Base-by-base conservation (phyloP, 2,113 vertebrate species). In the Maccullochella peelii region DNA sequence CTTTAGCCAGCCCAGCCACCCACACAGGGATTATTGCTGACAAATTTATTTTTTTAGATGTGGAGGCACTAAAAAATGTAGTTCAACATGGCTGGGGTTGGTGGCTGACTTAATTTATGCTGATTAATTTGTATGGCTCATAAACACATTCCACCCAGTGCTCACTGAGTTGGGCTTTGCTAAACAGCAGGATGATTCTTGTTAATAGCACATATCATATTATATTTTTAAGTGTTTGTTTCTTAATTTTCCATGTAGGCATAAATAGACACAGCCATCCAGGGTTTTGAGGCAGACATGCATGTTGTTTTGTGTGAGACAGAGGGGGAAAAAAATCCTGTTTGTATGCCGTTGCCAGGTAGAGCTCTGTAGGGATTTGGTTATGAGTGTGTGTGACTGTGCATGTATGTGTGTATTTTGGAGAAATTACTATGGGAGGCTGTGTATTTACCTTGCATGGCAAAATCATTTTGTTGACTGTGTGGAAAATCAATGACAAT, bases 391-490 rank as follows among this genome's bases (percentile, higher is more conserved):
- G 86, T 77, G 86, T 77, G 68, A 52, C 40, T 14, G 61, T 62
- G 67, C 54, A 65, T 83, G 63, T 49, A 27, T 86, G 87, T 89
- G 85, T 86, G 83, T 90, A 61, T 90, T 93, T 77, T 81, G 80
- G 62, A 88, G 76, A 91, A 86, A 88, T 88, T 73, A 91, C 88
- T 79, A 75, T 81, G 81, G 82, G 86, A 85, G 85, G 79, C 80
- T 89, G 89, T 86, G 85, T 84, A 63, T 91, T 91, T 87, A 86
- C 79, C 73, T 78, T 72, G 82, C 88, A 88, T 78, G 87, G 79
- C 83, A 82, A 91, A 90, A 91, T 81, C 83, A 73, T 88, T 92
- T 57, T 91, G 91, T 94, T 84, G 90, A 93, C 92, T 91, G 68
- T 63, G 82, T 91, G 87, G 86, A 91, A 92, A 93, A 92, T 91